Conservation (phyloP, 1,140 invertebrate genomes). For the Pseudomyrmex pallidus region DNA sequence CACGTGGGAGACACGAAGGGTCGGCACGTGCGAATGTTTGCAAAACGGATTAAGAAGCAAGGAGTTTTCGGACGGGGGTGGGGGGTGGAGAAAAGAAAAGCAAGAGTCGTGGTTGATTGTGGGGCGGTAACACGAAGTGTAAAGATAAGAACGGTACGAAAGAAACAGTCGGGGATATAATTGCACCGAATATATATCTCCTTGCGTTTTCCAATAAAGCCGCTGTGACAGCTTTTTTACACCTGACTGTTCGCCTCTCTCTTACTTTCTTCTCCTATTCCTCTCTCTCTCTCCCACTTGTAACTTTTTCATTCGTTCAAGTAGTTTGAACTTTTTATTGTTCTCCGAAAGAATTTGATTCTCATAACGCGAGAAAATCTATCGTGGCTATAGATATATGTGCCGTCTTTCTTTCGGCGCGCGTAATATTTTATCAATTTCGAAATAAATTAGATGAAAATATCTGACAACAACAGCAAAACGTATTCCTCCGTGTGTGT, state of each 20-base stretch:
- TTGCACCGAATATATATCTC: slow-evolving; percentile 62
- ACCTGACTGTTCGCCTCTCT: neutral
- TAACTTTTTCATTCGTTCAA: neutral
- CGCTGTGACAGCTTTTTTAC: slow-evolving; percentile 58
- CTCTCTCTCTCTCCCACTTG: slow-evolving; percentile 14
- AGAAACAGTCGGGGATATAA: slow-evolving; percentile 62
- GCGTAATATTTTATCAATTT: neutral
- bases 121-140: neutral
- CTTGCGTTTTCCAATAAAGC: slow-evolving; percentile 59
- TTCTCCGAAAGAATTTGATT: neutral
- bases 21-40: slow-evolving; percentile 46
- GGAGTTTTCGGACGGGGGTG: slow-evolving; percentile 45
- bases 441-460: neutral
- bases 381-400: neutral
- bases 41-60: slow-evolving; percentile 66
- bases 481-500: no score
- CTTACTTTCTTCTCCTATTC: slow-evolving; percentile 31
- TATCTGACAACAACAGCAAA: no score
- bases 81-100: slow-evolving; percentile 17
- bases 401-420: neutral
- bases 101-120: neutral
- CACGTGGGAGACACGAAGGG: slow-evolving; percentile 11
- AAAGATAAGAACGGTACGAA: slow-evolving; percentile 38
- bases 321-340: slow-evolving; percentile 14
- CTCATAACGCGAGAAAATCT: neutral